phyloP scores from a whole-genome alignment of 2,113 vertebrate species.

The Crocuta crocuta region DNA sequence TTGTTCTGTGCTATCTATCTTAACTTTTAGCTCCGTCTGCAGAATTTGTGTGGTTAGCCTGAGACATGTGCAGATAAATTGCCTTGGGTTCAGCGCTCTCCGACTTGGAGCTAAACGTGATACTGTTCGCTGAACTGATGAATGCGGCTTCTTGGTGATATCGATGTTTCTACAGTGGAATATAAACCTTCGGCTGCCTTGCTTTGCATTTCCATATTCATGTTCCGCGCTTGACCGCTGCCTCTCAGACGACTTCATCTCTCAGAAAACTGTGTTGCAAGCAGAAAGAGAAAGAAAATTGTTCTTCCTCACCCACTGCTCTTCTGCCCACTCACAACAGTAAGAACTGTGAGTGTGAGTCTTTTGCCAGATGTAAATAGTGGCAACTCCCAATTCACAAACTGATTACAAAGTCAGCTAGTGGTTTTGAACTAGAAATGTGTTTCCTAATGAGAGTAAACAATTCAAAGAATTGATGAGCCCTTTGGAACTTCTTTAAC shows the following conservation, averaged over 20 bases:
- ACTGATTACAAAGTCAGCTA: not conserved
- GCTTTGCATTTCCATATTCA: constrained; percentile 41
- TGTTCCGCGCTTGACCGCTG: constrained; percentile 15
- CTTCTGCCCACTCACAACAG: not conserved
- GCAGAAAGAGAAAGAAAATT: constrained; percentile 27
- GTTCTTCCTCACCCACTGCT: not conserved
- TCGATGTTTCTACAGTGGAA: not conserved
- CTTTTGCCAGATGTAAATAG: not conserved
- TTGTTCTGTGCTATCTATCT: constrained; percentile 25
- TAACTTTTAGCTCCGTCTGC: constrained; percentile 6
- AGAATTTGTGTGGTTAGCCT: constrained; percentile 25
- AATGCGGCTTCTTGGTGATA: constrained; percentile 15
- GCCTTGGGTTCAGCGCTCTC: constrained; percentile 23
- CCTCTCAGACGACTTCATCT: constrained; percentile 11
- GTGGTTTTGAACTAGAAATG: not conserved
- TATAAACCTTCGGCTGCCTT: constrained; percentile 10
- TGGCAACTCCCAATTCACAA: not conserved
- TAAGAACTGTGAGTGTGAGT: not conserved
- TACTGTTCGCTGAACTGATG: not conserved
- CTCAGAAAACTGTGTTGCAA: not conserved
- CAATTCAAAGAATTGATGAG: not conserved
- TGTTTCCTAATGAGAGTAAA: not conserved
- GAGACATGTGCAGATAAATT: constrained; percentile 40
- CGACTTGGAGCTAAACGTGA: not conserved
- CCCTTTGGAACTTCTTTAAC: not conserved